Conservation (phyloP, 37 sponge, comb jelly and placozoan genomes). For the Aplysina aerophoba region DNA sequence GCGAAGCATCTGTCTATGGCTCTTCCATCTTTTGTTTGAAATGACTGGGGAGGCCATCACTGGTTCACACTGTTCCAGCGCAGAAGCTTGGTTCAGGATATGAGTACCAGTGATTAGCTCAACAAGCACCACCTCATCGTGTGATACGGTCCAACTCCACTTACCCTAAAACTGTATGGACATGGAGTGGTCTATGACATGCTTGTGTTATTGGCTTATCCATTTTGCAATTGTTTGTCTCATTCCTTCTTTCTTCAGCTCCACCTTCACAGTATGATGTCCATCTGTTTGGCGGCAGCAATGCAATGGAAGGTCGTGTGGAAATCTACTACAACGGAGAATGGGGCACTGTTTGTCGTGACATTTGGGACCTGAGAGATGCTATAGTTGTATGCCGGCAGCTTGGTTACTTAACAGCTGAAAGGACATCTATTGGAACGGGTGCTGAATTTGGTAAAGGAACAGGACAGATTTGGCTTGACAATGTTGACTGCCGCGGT, state of each 20-base stretch:
- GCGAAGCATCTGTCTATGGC: no score
- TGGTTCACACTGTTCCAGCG: no score
- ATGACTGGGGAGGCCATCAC: no score
- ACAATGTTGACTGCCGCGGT: constrained; percentile 17
- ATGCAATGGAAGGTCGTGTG: neutral
- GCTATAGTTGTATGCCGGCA: constrained; percentile 23
- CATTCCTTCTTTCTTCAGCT: neutral
- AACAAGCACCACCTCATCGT: no score
- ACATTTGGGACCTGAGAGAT: neutral
- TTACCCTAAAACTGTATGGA: no score
- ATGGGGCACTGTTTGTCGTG: constrained; percentile 9
- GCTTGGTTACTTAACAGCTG: neutral
- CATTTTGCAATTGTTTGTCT: no score
- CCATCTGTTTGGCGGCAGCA: constrained; percentile 8
- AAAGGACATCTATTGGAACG: neutral
- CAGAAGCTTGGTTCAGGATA: no score
- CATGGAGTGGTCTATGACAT: no score
- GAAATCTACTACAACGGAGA: neutral
- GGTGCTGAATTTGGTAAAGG: constrained; percentile 19
- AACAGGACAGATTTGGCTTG: constrained; percentile 15
- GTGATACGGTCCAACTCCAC: no score
- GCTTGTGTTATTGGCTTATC: no score
- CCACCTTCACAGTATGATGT: neutral
- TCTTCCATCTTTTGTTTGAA: no score
- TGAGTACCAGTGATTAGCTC: no score